A percentile compares a stretch with the other conserved stretches of the same genome.
Conservation (phyloP, 1,140 invertebrate genomes). For the Dinoponera quadriceps region DNA sequence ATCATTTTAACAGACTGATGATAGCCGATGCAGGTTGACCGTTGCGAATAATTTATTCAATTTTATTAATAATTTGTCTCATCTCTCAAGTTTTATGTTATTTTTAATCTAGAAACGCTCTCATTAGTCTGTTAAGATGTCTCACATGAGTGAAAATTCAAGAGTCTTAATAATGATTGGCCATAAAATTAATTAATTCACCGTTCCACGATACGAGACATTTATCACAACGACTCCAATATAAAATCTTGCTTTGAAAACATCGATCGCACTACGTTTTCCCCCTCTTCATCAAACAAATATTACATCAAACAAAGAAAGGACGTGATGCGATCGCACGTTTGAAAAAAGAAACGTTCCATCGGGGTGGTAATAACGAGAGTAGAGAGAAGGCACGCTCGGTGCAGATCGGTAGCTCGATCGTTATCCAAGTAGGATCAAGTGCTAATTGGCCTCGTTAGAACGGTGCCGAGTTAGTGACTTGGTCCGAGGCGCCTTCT, state of each 20-base stretch:
- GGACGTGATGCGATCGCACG: not conserved
- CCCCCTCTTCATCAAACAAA: not conserved
- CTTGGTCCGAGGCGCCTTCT: constrained; percentile 73
- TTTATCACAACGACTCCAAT: not conserved
- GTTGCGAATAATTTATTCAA: no score
- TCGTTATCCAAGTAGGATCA: constrained; percentile 80
- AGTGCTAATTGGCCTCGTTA: constrained; percentile 81
- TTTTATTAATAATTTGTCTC: no score
- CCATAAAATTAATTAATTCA: not conserved
- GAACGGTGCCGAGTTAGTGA: constrained; percentile 59
- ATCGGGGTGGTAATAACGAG: constrained; percentile 53
- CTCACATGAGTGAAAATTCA: no score
- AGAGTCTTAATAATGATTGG: not conserved
- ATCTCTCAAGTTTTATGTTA: no score
- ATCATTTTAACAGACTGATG: no score
- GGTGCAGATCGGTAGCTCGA: constrained; percentile 68
- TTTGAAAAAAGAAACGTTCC: constrained; percentile 13
- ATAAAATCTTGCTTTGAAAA: not conserved
- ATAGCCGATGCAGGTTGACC: no score
- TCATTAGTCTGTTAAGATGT: no score
- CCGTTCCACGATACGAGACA: not conserved
- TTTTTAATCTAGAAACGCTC: no score
- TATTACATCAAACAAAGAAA: not conserved
- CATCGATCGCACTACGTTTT: no score
- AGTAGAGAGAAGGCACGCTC: constrained; percentile 14